Percentiles rank a stretch among this genome's conserved stretches.
Evolutionary conservation across 2,888 invertebrate species (phyloP).

Genomic region (Stratiomys singularior): DNA sequence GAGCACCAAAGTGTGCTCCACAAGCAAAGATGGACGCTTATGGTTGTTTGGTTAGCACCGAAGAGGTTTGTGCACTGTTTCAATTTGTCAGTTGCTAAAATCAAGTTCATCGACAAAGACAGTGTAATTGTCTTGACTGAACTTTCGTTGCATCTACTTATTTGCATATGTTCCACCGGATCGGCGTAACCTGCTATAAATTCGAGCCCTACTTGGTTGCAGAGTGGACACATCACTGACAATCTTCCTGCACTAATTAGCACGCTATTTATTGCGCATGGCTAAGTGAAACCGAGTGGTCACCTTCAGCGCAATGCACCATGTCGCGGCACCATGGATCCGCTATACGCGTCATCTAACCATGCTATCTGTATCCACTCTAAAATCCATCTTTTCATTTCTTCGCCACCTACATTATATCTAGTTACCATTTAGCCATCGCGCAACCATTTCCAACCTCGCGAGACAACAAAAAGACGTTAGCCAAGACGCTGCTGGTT

Average conservation of each 20-base stretch:
- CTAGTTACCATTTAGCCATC: not conserved
- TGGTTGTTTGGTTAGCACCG: too few species aligned
- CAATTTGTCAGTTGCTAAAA: too few species aligned
- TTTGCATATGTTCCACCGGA: not conserved
- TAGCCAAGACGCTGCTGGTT: conserved; percentile 12
- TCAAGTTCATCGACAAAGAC: too few species aligned
- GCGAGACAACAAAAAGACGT: conserved; percentile 33
- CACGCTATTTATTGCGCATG: conserved; percentile 44
- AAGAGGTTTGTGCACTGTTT: too few species aligned
- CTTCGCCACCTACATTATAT: conserved; percentile 12
- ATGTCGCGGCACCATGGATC: conserved; percentile 18
- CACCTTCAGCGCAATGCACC: conserved; percentile 27
- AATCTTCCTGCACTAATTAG: conserved; percentile 42
- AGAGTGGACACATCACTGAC: conserved; percentile 38
- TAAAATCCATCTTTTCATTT: not conserved
- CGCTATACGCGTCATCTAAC: conserved; percentile 21
- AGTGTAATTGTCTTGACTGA: too few species aligned
- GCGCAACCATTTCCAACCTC: conserved; percentile 7
- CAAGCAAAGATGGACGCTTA: too few species aligned
- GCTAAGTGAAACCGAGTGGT: conserved; percentile 36
- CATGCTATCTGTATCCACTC: not conserved
- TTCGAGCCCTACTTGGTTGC: not conserved
- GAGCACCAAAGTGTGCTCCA: too few species aligned
- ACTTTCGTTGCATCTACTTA: not conserved
- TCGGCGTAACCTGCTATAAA: not conserved